Base-by-base conservation (phyloP, 2,888 invertebrate species). In the Agrotis exclamationis region DNA sequence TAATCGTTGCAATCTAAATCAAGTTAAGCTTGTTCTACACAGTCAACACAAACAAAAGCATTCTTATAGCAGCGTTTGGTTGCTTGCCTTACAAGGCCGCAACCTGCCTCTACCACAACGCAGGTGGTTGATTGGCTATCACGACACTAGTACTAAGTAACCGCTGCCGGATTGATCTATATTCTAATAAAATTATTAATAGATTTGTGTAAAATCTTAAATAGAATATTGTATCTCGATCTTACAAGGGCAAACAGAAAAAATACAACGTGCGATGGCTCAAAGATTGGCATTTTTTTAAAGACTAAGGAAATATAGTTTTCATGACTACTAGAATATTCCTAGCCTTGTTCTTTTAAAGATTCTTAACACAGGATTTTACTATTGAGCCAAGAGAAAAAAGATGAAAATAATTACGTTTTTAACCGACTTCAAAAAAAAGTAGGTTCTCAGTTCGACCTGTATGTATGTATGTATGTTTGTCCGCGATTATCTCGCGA, bases 21-120 rank as follows among this genome's bases (percentile, higher is more conserved):
- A 73, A 73, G 45, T 66, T 58, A 66, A 24, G 58, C 73, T 47
- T 16, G 79, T 73, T 57, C 5, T 64, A 51, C 62, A 66, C 53
- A 70, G 57, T 64, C n/a, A 39, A 39, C 48, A 63, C 62, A 67
- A 80, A 80, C 71, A 80, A 79, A 80, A 64, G 66, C 79, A 59
- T 70, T 69, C 51, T 58, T 56, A 44, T 44, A 63, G 9, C 48
- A 63, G 11, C 65, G 59, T 63, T 74, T 56, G 63, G 80, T 68
- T 58, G 76, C 64, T 69, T 56, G 70, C 78, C 79, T 74, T 74
- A 70, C 78, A 81, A 80, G 82, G 80, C 57, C 66, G 47, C 63
- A 11, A 65, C 64, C 65, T 75, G 58, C 58, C 48, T 63, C 54
- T 64, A n/a, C 20, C 50, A 50, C 63, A 58, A 64, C 74, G 62